Evolutionary conservation across 2,888 invertebrate genomes (phyloP), one percentile per base, ranked within the genome.

Genomic region (Brachylomia viminalis): DNA sequence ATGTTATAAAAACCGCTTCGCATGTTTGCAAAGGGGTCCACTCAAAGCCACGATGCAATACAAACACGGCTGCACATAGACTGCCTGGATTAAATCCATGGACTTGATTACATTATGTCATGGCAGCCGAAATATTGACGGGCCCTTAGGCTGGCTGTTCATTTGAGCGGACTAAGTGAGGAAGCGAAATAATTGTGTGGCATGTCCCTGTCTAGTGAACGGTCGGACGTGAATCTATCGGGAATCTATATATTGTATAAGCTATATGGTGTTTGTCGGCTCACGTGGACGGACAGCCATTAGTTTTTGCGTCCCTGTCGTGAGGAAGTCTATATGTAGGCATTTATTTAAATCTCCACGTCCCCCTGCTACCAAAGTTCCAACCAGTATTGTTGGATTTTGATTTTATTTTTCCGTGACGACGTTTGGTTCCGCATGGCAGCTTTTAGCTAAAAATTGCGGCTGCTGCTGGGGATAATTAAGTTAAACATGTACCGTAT

Each of bases 1-100:
- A 38, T 11, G 10, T 20, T 7, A 73, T 72, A 17, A 72, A 58
- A 73, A 72, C 47, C 23, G 33, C 23, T 72, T 38, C 33, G 13
- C 10, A 20, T 27, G 20, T 47, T 33, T 27, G 33, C 23, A 20
- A 15, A n/a, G 15, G 33, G 15, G 15, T 33, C 33, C 33, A 7
- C 0, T 58, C 11, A 52, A 68, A 72, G 42, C 42, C 8, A 11
- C 13, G 5, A 2, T 20, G 42, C 70, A 54, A 13, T n/a, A 42
- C 20, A 45, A 42, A 20, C 20, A 11, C 27, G 11, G 15, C 6
- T 15, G n/a, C 47, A 38, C 13, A 23, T 11, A 67, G 17, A 7
- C 27, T 17, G 4, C 11, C 61, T n/a, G n/a, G n/a, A n/a, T n/a
- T n/a, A n/a, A n/a, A 64, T n/a, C 11, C 8, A 13, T 4, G 23